These are phyloP conservation scores for Acheta domesticus DNA, from an alignment of 2,888 invertebrate species.

Conservation along the genomic window DNA sequence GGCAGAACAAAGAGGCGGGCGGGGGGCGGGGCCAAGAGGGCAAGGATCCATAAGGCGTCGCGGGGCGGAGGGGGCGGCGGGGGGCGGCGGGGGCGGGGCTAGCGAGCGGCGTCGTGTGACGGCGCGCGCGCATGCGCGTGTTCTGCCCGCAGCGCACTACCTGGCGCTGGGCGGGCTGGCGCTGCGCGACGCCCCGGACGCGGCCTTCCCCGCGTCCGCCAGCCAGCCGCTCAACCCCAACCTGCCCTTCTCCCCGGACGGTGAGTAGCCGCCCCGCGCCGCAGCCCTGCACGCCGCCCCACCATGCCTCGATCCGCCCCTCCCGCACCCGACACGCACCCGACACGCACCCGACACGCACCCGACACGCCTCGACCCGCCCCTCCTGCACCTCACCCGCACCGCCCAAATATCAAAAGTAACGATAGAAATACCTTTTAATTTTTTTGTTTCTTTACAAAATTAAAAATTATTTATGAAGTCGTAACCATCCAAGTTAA, in stretches of 20 bases:
- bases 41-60: background rate
- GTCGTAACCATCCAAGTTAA: no score
- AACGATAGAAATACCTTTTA: no score
- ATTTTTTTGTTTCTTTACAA: no score
- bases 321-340: no score
- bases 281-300: background rate
- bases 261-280: conserved; percentile 51
- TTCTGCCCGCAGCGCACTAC: conserved; percentile 61
- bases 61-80: background rate
- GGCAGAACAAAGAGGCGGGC: background rate
- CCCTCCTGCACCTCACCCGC: no score
- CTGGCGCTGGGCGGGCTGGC: conserved; percentile 59
- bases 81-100: background rate
- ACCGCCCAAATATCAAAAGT: no score
- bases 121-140: background rate
- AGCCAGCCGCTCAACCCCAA: conserved; percentile 85
- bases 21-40: background rate
- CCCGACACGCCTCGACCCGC: no score
- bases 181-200: conserved; percentile 51
- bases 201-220: conserved; percentile 65
- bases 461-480: no score
- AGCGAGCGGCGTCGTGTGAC: background rate
- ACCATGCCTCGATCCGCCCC: no score
- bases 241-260: conserved; percentile 85
- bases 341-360: no score